These are phyloP conservation scores for Netelia fuscicornis DNA, from an alignment of 2,888 invertebrate genomes.

Conservation along the genomic window DNA sequence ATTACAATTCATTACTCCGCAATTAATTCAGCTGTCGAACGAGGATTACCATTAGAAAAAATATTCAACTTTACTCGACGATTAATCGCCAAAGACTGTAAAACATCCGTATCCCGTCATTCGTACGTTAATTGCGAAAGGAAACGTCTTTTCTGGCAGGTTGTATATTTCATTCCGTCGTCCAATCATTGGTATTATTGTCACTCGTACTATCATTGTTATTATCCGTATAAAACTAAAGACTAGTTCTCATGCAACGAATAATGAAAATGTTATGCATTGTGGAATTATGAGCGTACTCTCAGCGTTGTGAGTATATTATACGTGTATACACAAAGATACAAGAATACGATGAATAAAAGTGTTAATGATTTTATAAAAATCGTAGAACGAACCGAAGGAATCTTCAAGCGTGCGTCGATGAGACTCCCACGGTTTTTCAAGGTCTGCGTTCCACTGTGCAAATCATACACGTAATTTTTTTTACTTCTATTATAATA, in stretches of 20 bases:
- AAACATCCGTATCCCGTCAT: constrained; percentile 17
- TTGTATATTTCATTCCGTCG: constrained; percentile 2
- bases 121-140: constrained; percentile 39
- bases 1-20: constrained; percentile 29
- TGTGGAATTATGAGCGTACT: constrained; percentile 5
- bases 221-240: background rate
- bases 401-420: constrained; percentile 8
- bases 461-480: constrained; percentile 25
- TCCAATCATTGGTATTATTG: constrained; percentile 31
- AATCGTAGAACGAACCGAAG: constrained; percentile 34
- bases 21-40: constrained; percentile 21
- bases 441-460: constrained; percentile 45
- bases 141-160: background rate
- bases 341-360: constrained; percentile 7
- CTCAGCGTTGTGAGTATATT: background rate
- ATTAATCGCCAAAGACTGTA: constrained; percentile 39
- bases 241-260: constrained; percentile 6
- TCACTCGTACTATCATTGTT: constrained; percentile 9
- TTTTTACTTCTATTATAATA: constrained; percentile 37
- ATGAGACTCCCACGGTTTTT: constrained; percentile 58
- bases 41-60: background rate
- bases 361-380: constrained; percentile 21
- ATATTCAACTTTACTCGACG: constrained; percentile 22
- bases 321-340: background rate
- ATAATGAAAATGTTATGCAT: constrained; percentile 60